Evolutionary conservation across 1,140 invertebrate genomes (phyloP), one percentile per base, ranked within the genome.

Genomic region (Planococcus citri): DNA sequence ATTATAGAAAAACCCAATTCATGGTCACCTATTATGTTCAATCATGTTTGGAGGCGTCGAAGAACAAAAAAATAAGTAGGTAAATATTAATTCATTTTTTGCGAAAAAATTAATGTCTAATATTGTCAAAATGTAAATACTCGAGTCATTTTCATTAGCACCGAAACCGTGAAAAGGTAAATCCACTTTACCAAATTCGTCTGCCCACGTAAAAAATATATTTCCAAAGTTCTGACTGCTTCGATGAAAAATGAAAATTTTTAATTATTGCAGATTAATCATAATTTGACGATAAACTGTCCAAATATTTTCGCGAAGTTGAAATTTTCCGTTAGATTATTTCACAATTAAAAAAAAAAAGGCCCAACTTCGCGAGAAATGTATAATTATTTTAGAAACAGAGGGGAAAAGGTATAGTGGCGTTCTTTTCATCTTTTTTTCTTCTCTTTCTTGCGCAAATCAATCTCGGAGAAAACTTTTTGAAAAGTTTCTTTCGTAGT

Each of bases 231-330:
- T 33, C 4, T 3, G 29, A 33, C 29, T n/a, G n/a, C n/a, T 33
- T 33, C 12, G 29, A 33, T 33, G 41, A 51, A 51, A 51, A 20
- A 51, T 3, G 41, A 20, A 2, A 17, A 14, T 51, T 51, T 51
- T 51, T 51, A 51, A 51, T 51, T 51, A 51, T 51, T 20, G 41
- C n/a, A 14, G 41, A 51, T 51, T 51, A 51, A 51, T 51, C 41
- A 51, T 51, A 51, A 51, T 51, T 51, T 51, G 41, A 17, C 41
- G 41, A 51, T 51, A 51, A 51, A 51, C 41, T 51, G 41, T 51
- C 41, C 41, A 20, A 51, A 51, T 51, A 51, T 20, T 51, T 20
- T 20, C 12, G 17, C 12, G 17, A 51, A n/a, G 6, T 51, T 6
- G 3, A 51, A 51, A 51, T 51, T 51, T 20, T 14, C n/a, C n/a